Evolutionary conservation across 2,888 invertebrate genomes (phyloP), one percentile per base, ranked within the genome.

Genomic region (Leptinotarsa tumamoca): DNA sequence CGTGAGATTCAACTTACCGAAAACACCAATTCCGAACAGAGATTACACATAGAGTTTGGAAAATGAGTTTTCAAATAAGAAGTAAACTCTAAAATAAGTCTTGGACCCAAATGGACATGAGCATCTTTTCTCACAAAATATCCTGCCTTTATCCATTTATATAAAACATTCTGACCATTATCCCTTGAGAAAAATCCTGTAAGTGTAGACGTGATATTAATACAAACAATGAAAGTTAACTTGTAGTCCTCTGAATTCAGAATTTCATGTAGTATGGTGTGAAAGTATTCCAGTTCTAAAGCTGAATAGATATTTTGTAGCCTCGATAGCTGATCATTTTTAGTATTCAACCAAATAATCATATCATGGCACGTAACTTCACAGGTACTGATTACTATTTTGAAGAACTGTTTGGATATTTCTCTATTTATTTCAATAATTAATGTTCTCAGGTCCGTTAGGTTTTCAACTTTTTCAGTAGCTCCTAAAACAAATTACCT

Each of bases 21-120:
- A 80, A 87, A 86, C 21, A 86, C 85, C 72, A 85, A 61, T 75
- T 87, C 87, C 4, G 85, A 85, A 80, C 87, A 87, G 49, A 87
- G 81, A 54, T 80, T 79, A 79, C 87, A 87, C 63, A 81, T 76
- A 70, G 79, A 82, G 75, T 86, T 81, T 27, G 84, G 84, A 18
- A 82, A 82, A 75, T 83, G 78, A 4, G 78, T 73, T 72, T 81
- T 82, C 66, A 87, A 83, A 80, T 84, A 87, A 3, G 85, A 80
- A 14, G 84, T 84, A 77, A 85, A 87, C 79, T 87, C 87, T 56
- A 82, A 69, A 68, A 87, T 85, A 51, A 84, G 80, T 78, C 86
- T 83, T 10, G 82, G 79, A 14, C 87, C 87, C 50, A 87, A 81
- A 80, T 84, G 83, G n/a, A 87, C 75, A 73, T 80, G 80, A 61